Base-by-base conservation (phyloP, 1,140 invertebrate species). In the Mercenaria mercenaria region DNA sequence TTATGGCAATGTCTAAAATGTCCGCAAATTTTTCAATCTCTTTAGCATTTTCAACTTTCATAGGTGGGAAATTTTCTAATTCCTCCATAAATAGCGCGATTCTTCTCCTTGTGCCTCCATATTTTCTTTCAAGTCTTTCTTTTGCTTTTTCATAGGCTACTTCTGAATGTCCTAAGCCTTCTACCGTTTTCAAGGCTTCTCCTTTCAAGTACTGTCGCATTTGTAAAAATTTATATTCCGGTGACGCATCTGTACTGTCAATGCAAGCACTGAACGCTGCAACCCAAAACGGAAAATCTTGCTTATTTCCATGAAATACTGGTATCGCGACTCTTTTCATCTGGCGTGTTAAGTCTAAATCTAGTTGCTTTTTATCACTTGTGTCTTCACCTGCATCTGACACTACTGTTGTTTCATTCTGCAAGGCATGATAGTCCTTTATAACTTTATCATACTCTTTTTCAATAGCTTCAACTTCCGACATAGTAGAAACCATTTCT, bases 211-310 rank as follows among this genome's bases (percentile, higher is more conserved):
- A 80, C 47, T 80, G 77, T 18, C 77, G 43, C 15, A 80, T 10
- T 34, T 80, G 77, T 61, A 56, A 80, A 3, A 80, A 59, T 56
- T 52, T 80, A 56, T 80, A 80, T 29, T 80, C 77, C 8, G 77
- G n/a, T n/a, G n/a, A n/a, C n/a, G n/a, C n/a, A n/a, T n/a, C n/a
- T n/a, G n/a, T n/a, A n/a, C n/a, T n/a, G n/a, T n/a, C n/a, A n/a
- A n/a, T n/a, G n/a, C n/a, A n/a, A n/a, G n/a, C n/a, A n/a, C n/a
- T n/a, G n/a, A n/a, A n/a, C n/a, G n/a, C n/a, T n/a, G n/a, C 20
- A 1, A 26, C 26, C 77, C 77, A 80, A 34, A 59, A 80, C 15
- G 43, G 39, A 59, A 56, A 80, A 18, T 52, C 56, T 34, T n/a
- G 52, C 32, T 41, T 80, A 6, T 32, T 56, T 23, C 50, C 52